Base-by-base conservation (phyloP, 92 coral and sea anemone species). In the Ricordea florida region DNA sequence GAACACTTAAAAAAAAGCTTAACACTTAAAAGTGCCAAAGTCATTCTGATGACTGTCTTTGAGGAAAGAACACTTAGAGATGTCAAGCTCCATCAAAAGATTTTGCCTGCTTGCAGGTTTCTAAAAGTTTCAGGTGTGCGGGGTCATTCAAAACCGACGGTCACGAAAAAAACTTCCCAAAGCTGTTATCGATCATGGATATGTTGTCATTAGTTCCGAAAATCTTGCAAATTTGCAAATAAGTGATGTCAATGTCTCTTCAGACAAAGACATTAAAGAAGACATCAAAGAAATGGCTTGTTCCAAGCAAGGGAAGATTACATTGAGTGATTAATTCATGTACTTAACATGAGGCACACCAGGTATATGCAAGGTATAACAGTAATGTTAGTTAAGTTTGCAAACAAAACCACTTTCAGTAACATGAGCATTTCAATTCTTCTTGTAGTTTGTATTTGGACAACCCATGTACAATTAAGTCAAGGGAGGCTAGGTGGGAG, bases 41-140 rank as follows among this genome's bases (percentile, higher is more conserved):
- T 52, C 41, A 69, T 69, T 30, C 77, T 69, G 62, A 57, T 69
- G 65, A 50, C 44, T 51, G 16, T 52, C 44, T 69, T 69, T 42
- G 77, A 69, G 26, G 77, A 69, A 40, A 69, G 34, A 58, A 51
- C 23, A 44, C 22, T 53, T 58, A 57, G 77, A 43, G 77, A 52
- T 69, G 47, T 69, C 53, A 52, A 69, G 61, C 76, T 52, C 18
- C 76, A 68, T 57, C 24, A 68, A 31, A 46, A 50, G 59, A 53
- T 68, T 50, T 49, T 68, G 40, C 76, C 76, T 49, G 76, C 59
- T 17, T 68, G 76, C 76, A 68, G 76, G 59, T 53, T 57, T 68
- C 76, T 68, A 44, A 49, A 68, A 68, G 76, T 68, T 26, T 20
- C 62, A 49, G 76, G 76, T 38, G 59, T 68, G 27, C 31, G 62